Base-by-base conservation (phyloP, 2,797 vertebrate genomes). In the Crenichthys baileyi region DNA sequence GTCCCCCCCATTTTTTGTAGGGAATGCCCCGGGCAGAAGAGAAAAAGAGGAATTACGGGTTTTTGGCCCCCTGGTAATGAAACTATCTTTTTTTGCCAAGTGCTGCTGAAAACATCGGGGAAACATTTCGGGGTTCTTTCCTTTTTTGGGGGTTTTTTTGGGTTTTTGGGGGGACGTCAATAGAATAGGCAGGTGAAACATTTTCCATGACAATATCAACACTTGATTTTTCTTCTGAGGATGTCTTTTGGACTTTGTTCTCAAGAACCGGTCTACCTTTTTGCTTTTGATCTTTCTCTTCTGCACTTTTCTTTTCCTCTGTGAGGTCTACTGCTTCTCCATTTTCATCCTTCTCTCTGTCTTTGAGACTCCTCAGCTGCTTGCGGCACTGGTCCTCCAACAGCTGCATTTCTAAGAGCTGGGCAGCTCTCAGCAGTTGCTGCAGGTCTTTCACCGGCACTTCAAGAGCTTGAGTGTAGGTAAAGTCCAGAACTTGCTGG, bases 401-500 rank as follows among this genome's bases (percentile, higher is more conserved):
- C 0, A 83, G 87, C 76, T 91, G 88, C 77, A 97, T 95, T 87
- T 96, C 96, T 78, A 96, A 80, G 48, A 90, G 82, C 83, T 90
- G 92, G 39, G 96, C 96, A 0, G 95, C 96, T 75, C 76, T 92
- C 70, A 96, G 90, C 31, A 97, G 94, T 72, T 90, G 89, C 46
- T 65, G 84, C 74, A 97, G 89, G 79, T 97, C 96, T 11, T 88
- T 93, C 78, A 79, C 87, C 4, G 93, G 91, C 53, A 97, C 94
- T 77, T 96, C 96, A 55, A 97, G 73, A 26, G 85, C 84, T 70
- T 95, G 93, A 5, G 91, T 93, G 88, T 97, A 97, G 80, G 94
- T 93, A 79, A 96, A 97, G 83, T 96, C 95, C 79, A 97, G 89
- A 73, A 97, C 93, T 81, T 96, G 96, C 85, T 95, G 94, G 88